These are phyloP conservation scores for Philopedon plagiatum DNA, from an alignment of 2,888 invertebrate species.

Conservation along the genomic window DNA sequence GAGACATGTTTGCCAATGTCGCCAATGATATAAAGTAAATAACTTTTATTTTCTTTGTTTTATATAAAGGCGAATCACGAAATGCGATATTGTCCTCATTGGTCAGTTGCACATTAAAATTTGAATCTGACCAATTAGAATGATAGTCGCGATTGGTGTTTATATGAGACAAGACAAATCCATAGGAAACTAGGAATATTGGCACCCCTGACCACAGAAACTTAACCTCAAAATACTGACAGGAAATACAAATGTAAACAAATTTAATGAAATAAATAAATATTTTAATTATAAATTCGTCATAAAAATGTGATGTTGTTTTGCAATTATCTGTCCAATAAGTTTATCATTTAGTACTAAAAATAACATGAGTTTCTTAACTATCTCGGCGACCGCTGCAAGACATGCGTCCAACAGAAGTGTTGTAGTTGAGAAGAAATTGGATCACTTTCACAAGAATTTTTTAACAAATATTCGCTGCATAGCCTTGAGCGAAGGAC, in stretches of 20 bases:
- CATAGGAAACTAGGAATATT: neutral
- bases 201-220: neutral
- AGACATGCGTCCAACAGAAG: slow-evolving; percentile 27
- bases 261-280: neutral
- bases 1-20: no score
- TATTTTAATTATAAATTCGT: neutral
- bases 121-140: no score
- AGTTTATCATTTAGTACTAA: slow-evolving; percentile 1
- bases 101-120: no score
- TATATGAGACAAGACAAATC: no score
- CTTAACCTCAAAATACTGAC: neutral
- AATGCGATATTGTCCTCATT: no score
- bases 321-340: neutral
- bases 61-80: neutral
- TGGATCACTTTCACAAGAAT: slow-evolving; percentile 32
- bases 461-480: slow-evolving; percentile 28
- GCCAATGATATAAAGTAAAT: no score
- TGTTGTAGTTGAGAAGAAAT: slow-evolving; percentile 1
- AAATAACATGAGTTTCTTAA: slow-evolving; percentile 23
- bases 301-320: slow-evolving; percentile 18
- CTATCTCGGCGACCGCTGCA: neutral
- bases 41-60: no score
- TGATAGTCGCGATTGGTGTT: no score
- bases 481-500: slow-evolving; percentile 49
- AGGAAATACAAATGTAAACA: neutral